These are phyloP conservation scores for Danio kyathit DNA, from an alignment of 2,797 vertebrate species.

Conservation along the genomic window DNA sequence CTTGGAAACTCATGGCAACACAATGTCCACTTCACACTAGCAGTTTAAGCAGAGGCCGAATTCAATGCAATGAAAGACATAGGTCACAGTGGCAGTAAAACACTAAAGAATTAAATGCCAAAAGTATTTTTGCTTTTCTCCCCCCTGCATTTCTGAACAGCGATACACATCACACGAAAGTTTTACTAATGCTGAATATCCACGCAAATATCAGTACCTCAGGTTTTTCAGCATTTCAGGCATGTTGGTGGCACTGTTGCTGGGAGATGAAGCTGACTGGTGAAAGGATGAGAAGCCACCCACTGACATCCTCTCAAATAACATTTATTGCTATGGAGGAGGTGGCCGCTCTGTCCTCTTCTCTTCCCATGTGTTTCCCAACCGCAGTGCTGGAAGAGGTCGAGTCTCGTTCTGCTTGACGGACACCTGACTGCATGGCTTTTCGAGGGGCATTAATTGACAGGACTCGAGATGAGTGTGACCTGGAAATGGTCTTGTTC, in stretches of 20 bases:
- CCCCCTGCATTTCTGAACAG: background rate
- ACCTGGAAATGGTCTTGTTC: background rate
- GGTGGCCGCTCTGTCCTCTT: constrained; percentile 10
- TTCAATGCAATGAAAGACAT: constrained; percentile 52
- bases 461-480: constrained; percentile 32
- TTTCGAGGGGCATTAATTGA: constrained; percentile 19
- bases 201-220: too few relatives aligned
- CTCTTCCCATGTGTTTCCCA: constrained; percentile 34
- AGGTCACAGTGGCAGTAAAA: background rate
- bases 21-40: constrained; percentile 52
- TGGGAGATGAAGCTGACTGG: constrained; percentile 58
- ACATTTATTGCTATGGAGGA: constrained; percentile 43
- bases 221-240: background rate
- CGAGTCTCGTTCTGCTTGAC: constrained; percentile 13
- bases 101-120: too few relatives aligned
- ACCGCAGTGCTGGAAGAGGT: constrained; percentile 29
- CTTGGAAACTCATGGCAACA: constrained; percentile 61
- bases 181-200: background rate
- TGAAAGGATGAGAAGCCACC: constrained; percentile 57
- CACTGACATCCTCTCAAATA: constrained; percentile 51
- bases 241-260: constrained; percentile 44
- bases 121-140: too few relatives aligned
- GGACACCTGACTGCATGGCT: constrained; percentile 11
- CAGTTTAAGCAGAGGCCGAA: constrained; percentile 51
- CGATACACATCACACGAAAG: background rate